phyloP scores from a whole-genome alignment of 2,113 vertebrate genomes.

The Polypterus bichir region DNA sequence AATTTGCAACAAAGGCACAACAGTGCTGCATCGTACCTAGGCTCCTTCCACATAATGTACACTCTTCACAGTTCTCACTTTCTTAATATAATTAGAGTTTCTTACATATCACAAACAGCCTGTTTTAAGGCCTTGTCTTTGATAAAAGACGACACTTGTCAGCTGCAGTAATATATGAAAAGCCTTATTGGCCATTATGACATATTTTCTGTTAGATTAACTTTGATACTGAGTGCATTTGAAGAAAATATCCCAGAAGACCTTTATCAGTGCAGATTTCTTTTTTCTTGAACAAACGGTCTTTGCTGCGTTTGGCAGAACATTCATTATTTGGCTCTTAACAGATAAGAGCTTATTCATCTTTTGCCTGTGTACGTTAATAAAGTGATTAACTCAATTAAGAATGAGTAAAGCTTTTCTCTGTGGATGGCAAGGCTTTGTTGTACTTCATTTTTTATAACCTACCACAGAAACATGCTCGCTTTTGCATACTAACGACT shows the following conservation, averaged over 20 bases:
- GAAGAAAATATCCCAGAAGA: constrained; percentile 31
- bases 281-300: constrained; percentile 10
- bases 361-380: constrained; percentile 37
- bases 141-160: neutral
- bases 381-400: constrained; percentile 42
- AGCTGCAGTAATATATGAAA: constrained; percentile 21
- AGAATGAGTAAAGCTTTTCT: constrained; percentile 29
- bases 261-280: constrained; percentile 17
- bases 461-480: constrained; percentile 4
- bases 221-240: constrained; percentile 29
- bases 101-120: too few relatives aligned
- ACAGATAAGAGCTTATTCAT: constrained; percentile 39
- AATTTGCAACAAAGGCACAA: too few relatives aligned
- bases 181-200: constrained; percentile 24
- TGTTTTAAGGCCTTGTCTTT: neutral
- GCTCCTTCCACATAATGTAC: too few relatives aligned
- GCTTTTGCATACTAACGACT: constrained; percentile 16
- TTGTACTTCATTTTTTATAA: constrained; percentile 25
- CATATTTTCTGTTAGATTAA: constrained; percentile 18
- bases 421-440: constrained; percentile 18
- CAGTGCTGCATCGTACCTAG: too few relatives aligned
- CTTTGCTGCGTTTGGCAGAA: constrained; percentile 17
- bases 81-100: too few relatives aligned
- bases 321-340: constrained; percentile 30
- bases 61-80: too few relatives aligned